phyloP scores from a whole-genome alignment of 2,113 vertebrate species.

The Hippocampus zosterae region DNA sequence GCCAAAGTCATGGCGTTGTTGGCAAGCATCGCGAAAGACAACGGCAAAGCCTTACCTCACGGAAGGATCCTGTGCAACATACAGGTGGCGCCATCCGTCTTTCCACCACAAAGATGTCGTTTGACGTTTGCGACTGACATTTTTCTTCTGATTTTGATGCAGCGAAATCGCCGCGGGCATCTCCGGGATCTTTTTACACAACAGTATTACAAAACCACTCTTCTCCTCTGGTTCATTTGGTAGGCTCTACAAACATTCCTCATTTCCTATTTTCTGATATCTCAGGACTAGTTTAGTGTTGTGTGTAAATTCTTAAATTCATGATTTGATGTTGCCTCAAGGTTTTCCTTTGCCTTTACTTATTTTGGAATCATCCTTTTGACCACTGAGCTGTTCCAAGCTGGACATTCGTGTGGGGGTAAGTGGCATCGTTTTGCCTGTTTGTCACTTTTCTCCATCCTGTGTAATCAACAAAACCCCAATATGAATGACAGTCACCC shows the following conservation, averaged over 20 bases:
- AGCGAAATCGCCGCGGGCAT: conserved; percentile 78
- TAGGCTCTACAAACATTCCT: conserved; percentile 49
- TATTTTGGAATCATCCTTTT: conserved; percentile 89
- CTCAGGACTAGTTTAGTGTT: too few relatives aligned
- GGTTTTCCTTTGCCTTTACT: conserved; percentile 69
- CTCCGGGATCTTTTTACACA: conserved; percentile 82
- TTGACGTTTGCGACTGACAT: not conserved
- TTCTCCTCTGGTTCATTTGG: conserved; percentile 93
- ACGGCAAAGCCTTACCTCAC: conserved; percentile 79
- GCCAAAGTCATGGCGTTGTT: conserved; percentile 82
- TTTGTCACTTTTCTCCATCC: not conserved
- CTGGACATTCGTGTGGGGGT: conserved; percentile 81
- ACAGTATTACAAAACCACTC: conserved; percentile 80
- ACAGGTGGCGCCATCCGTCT: conserved; percentile 66
- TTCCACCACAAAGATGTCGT: not conserved
- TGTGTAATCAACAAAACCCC: not conserved
- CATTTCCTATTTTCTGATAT: too few relatives aligned
- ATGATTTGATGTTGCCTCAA: not conserved
- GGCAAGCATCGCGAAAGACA: conserved; percentile 80
- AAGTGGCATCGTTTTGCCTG: conserved; percentile 47
- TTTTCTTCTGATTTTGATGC: conserved; percentile 28
- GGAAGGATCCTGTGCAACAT: conserved; percentile 76
- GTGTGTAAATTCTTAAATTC: too few relatives aligned
- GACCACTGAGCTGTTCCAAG: conserved; percentile 89
- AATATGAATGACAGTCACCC: conserved; percentile 64